Evolutionary conservation across 2,888 invertebrate species (phyloP), one percentile per base, ranked within the genome.

Genomic region (Ectemnius lituratus): DNA sequence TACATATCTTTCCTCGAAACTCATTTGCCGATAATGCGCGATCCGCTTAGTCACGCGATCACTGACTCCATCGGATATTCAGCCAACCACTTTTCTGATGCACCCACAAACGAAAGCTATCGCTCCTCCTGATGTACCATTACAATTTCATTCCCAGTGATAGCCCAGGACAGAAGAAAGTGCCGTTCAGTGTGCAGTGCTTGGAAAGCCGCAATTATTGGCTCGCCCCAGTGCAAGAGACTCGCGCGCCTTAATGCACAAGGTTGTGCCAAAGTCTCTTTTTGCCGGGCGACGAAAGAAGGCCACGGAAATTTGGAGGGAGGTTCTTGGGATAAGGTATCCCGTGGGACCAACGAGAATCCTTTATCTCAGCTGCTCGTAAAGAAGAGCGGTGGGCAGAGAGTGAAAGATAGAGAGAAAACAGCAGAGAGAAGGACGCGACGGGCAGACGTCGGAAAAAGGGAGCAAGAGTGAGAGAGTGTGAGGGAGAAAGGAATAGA

Each of bases 351-450:
- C 62, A 66, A 80, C 70, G 61, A 65, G 75, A 79, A 78, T 81
- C 82, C 76, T 80, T 84, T 86, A 86, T 86, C 85, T 82, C 71
- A 69, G 78, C 70, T 78, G 59, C 78, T 75, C 75, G 76, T 73
- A 78, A 75, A 75, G 77, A 76, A 62, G 63, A 69, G 49, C 61
- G 70, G 67, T 46, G 68, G 16, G 52, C 52, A 52, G 52, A 52
- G 52, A 52, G 8, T 52, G 13, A 52, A 16, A 16, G 16, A 52
- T 52, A 14, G 52, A 4, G 52, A 14, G 52, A 52, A 37, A 37
- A 37, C 37, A 4, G 11, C 37, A 2, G 37, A 37, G 37, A 37
- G 37, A 52, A 13, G 47, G 16, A 13, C 16, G 16, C 1, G 59
- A 64, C 70, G 65, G 66, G 37, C 57, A 20, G 74, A 62, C 62